Evolutionary conservation across 53 echinoderm and acorn worm genomes (phyloP).

Genomic region (Echinometra lucunter): DNA sequence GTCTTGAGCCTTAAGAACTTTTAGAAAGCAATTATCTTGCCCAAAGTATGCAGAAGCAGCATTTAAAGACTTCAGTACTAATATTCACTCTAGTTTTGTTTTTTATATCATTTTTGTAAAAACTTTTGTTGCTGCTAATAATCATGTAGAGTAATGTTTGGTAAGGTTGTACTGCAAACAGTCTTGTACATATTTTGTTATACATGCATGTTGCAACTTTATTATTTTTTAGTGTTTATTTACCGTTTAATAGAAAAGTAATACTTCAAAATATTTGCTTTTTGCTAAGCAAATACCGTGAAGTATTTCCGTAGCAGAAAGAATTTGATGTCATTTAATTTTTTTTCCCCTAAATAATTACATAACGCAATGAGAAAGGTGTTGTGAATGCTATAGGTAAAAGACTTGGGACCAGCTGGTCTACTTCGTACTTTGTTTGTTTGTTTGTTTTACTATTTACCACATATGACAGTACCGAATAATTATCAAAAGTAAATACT

Average conservation of each 20-base stretch:
- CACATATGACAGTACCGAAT: background rate
- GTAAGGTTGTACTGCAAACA: background rate
- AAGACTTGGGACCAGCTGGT: too few species aligned
- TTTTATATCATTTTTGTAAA: background rate
- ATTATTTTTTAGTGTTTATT: too few species aligned
- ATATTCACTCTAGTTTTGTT: background rate
- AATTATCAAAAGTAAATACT: background rate
- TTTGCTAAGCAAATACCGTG: too few species aligned
- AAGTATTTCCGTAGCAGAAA: too few species aligned
- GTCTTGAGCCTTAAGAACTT: background rate
- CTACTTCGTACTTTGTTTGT: background rate
- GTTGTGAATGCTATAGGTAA: too few species aligned
- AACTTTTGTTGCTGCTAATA: background rate
- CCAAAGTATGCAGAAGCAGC: background rate
- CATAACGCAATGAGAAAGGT: too few species aligned
- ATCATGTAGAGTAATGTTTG: background rate
- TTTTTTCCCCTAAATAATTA: too few species aligned
- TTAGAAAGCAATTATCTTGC: constrained; percentile 18
- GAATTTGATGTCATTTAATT: too few species aligned
- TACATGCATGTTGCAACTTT: background rate
- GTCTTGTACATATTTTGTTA: constrained; percentile 22
- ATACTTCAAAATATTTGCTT: background rate
- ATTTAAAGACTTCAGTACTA: constrained; percentile 38
- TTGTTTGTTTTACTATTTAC: background rate
- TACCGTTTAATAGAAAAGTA: background rate